A percentile compares a stretch with the other conserved stretches of the same genome.
Conservation (phyloP, 2,113 vertebrate species). For the Corythornis cristatus region DNA sequence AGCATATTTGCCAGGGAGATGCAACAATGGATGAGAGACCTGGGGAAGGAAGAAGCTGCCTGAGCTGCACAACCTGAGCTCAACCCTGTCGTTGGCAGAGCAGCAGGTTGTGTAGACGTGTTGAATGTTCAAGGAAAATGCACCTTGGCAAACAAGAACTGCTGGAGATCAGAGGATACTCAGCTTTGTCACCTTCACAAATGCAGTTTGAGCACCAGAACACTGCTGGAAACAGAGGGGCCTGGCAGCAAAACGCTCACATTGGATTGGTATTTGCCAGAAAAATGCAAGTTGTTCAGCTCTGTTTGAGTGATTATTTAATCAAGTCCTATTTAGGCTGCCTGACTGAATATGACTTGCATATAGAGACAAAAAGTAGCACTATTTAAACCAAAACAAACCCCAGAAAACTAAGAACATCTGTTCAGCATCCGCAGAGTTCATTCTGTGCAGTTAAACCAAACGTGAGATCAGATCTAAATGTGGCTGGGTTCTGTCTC, state of each 20-base stretch:
- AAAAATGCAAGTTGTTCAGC: background rate
- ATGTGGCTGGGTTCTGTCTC: background rate
- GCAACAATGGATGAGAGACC: background rate
- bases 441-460: slow-evolving; percentile 1
- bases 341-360: background rate
- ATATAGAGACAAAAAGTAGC: background rate
- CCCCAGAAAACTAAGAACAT: background rate
- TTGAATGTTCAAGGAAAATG: background rate
- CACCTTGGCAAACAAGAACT: background rate
- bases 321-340: background rate
- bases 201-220: background rate
- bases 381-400: background rate
- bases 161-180: background rate
- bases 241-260: background rate
- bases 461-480: background rate
- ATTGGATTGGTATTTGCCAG: background rate
- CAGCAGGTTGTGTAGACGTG: background rate
- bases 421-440: background rate
- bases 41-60: background rate
- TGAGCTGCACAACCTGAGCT: background rate
- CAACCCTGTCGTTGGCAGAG: rapidly evolving
- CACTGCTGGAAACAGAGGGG: background rate
- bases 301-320: background rate
- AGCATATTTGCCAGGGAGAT: rapidly evolving
- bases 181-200: background rate